These are phyloP conservation scores for Drosophila sulfurigaster DNA, from an alignment of 1,140 invertebrate species.

Conservation along the genomic window DNA sequence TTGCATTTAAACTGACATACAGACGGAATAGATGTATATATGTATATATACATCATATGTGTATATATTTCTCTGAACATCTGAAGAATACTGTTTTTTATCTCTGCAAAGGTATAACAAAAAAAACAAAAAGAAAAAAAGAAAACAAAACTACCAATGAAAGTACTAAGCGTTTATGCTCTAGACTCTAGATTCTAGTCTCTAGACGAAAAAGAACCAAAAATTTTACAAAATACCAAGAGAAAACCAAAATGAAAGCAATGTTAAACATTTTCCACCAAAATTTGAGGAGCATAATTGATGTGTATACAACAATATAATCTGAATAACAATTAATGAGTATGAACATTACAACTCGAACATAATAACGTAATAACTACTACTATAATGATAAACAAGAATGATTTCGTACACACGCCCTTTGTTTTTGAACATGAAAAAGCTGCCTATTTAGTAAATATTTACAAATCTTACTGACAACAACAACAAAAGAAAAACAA, in stretches of 20 bases:
- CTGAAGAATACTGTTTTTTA: no score
- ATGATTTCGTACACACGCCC: slow-evolving; percentile 62
- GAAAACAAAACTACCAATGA: slow-evolving; percentile 19
- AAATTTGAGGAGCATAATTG: slow-evolving; percentile 56
- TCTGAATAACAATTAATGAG: slow-evolving; percentile 17
- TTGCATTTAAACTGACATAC: no score
- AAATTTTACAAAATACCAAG: slow-evolving; percentile 67
- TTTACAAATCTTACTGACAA: slow-evolving; percentile 53
- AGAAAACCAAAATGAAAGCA: slow-evolving; percentile 46
- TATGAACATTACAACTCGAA: slow-evolving; percentile 4
- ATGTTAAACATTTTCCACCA: slow-evolving; percentile 74
- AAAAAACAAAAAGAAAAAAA: neutral
- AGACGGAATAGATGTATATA: no score
- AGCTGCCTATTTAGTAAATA: slow-evolving; percentile 72
- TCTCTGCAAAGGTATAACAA: neutral
- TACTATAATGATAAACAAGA: slow-evolving; percentile 37
- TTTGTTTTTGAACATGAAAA: slow-evolving; percentile 62
- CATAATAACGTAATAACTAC: neutral
- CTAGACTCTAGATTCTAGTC: slow-evolving; percentile 60
- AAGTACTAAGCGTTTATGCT: slow-evolving; percentile 68
- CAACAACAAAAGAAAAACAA: slow-evolving; percentile 19
- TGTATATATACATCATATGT: no score
- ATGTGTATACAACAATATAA: slow-evolving; percentile 36
- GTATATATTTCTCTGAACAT: no score
- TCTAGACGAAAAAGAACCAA: slow-evolving; percentile 75